Evolutionary conservation across 53 echinoderm and acorn worm genomes (phyloP).

Genomic region (Holothuria leucospilota): DNA sequence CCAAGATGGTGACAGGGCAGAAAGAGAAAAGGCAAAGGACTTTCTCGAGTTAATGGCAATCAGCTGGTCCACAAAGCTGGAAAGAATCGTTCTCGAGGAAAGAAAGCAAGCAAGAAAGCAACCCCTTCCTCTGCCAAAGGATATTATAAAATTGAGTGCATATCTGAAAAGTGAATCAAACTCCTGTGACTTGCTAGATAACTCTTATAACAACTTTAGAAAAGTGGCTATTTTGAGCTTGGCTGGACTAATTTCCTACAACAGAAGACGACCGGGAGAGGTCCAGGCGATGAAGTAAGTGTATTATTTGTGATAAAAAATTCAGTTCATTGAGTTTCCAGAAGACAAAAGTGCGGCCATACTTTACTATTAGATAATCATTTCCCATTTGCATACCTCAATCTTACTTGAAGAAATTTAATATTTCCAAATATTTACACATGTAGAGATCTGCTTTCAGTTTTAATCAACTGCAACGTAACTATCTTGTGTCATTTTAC

Average conservation of each 20-base stretch:
- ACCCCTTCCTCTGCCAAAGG: slow-evolving; percentile 58
- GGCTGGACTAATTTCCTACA: slow-evolving; percentile 66
- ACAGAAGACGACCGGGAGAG: slow-evolving; percentile 59
- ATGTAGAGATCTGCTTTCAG: no score
- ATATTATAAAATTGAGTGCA: slow-evolving; percentile 57
- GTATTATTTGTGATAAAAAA: no score
- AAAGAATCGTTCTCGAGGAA: slow-evolving; percentile 52
- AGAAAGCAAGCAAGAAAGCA: slow-evolving; percentile 39
- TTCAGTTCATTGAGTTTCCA: no score
- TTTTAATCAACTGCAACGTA: no score
- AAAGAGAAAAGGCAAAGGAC: slow-evolving; percentile 54
- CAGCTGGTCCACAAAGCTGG: slow-evolving; percentile 73
- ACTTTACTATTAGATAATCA: no score
- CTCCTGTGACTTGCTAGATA: slow-evolving; percentile 37
- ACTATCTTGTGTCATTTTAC: no score
- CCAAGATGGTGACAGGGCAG: slow-evolving; percentile 17
- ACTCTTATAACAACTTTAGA: slow-evolving; percentile 49
- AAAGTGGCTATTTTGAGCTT: slow-evolving; percentile 52
- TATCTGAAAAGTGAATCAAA: slow-evolving; percentile 49
- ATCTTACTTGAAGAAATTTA: no score
- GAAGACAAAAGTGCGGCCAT: no score
- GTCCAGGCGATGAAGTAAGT: slow-evolving; percentile 65
- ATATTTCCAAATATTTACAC: no score
- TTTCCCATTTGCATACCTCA: no score
- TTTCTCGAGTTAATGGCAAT: slow-evolving; percentile 60